Base-by-base conservation (phyloP, 2,888 invertebrate species). In the Polymixis flavicincta region DNA sequence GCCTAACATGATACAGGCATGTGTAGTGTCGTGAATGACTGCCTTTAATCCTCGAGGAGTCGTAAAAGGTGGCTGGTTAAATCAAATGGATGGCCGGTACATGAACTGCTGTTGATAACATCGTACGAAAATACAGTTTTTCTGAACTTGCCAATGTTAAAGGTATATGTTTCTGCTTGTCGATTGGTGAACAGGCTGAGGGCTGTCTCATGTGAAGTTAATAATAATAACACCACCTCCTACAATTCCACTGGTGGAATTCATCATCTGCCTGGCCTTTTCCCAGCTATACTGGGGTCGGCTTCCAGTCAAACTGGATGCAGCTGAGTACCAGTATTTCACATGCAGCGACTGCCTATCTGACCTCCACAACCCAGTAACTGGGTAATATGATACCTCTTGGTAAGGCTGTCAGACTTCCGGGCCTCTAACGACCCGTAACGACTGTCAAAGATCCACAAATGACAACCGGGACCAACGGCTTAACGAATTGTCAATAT, bases 1-100 rank as follows among this genome's bases (percentile, higher is more conserved):
- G 6, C 55, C 69, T 79, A 67, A 79, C 48, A 83, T 68, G 54
- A 32, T 22, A 48, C 57, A 54, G 55, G 52, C 28, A n/a, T 48
- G 57, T 54, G 42, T 9, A 28, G 28, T 57, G 22, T 50, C 22
- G 50, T 59, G 48, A 67, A 74, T 45, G 48, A 66, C 57, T 32
- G 8, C 25, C 54, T 5, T 50, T 55, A 52, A 52, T 67, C 70
- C 66, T n/a, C 77, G 0, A 22, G 14, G 66, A 57, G 25, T 50
- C 45, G 52, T 71, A 52, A 76, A 73, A 60, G 11, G 57, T 48
- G 45, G 48, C 9, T 14, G 28, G 32, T 68, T 54, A 59, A 65
- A 69, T 52, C 57, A 59, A 65, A 65, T 68, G 57, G 11, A 68
- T 59, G 67, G 52, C 22, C 52, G 7, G 14, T 57, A 54, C 48